These are phyloP conservation scores for Acronicta aceris DNA, from an alignment of 2,888 invertebrate species.

Conservation along the genomic window DNA sequence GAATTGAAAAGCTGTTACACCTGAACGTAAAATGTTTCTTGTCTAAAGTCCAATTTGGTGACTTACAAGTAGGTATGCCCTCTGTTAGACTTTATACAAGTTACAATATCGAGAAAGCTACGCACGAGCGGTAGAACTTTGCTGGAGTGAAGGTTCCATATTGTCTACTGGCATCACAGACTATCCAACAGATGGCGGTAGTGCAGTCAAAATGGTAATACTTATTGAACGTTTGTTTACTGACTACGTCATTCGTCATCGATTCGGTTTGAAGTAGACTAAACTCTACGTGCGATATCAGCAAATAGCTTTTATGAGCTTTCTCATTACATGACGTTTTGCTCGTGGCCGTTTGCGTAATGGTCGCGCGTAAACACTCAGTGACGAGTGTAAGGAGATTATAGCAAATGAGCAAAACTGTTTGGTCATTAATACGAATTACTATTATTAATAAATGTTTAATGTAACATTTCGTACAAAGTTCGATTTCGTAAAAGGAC, in stretches of 20 bases:
- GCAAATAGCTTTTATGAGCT: constrained; percentile 57
- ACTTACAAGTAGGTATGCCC: constrained; percentile 24
- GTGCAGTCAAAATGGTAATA: constrained; percentile 13
- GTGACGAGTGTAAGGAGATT: constrained; percentile 44
- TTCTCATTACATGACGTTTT: constrained; percentile 64
- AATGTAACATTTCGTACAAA: no score
- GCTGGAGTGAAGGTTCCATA: constrained; percentile 30
- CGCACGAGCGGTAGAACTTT: constrained; percentile 7
- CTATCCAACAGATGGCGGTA: constrained; percentile 52
- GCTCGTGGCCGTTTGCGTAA: constrained; percentile 60
- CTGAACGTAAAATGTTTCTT: no score
- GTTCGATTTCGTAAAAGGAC: no score
- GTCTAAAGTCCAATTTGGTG: no score
- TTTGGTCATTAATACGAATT: constrained; percentile 6
- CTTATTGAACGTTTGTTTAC: constrained; percentile 37
- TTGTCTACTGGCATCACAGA: constrained; percentile 20
- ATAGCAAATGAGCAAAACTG: constrained; percentile 19
- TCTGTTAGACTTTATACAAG: constrained; percentile 37
- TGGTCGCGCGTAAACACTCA: constrained; percentile 53
- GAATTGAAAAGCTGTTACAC: not conserved
- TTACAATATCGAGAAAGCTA: constrained; percentile 29
- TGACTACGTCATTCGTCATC: constrained; percentile 48
- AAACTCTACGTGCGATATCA: constrained; percentile 27
- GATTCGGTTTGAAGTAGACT: constrained; percentile 36
- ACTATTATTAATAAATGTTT: not conserved